Conservation (phyloP, 1,140 invertebrate genomes). For the Caerostris darwini region DNA sequence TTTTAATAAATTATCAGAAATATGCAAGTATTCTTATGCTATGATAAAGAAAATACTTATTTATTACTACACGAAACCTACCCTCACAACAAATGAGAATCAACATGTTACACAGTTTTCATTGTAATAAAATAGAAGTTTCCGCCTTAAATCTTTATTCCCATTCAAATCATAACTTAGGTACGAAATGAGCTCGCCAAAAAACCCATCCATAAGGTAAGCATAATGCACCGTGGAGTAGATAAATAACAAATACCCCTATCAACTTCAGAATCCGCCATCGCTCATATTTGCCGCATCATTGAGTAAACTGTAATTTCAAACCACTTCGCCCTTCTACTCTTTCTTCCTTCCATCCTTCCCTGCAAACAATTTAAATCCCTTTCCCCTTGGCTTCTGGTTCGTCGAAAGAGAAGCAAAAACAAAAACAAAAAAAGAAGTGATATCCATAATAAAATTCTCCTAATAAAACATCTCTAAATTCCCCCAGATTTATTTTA, state of each 20-base stretch:
- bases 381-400: neutral
- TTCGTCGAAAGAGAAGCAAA: neutral
- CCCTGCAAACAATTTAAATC: conserved; percentile 5
- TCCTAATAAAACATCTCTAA: conserved; percentile 70
- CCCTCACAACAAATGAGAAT: neutral
- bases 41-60: too few relatives aligned
- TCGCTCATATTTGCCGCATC: conserved; percentile 2
- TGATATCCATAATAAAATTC: conserved; percentile 73
- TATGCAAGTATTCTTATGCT: too few relatives aligned
- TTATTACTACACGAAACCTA: too few relatives aligned
- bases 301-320: conserved; percentile 53
- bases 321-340: conserved; percentile 3
- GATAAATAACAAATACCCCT: neutral
- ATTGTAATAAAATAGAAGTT: too few relatives aligned
- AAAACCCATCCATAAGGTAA: neutral
- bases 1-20: too few relatives aligned
- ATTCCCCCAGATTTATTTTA: conserved; percentile 72
- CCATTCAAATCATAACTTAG: neutral
- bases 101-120: neutral
- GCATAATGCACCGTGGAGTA: neutral
- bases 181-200: neutral
- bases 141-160: too few relatives aligned
- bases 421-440: neutral
- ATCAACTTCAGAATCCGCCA: neutral
- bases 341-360: neutral